These are phyloP conservation scores for Tetraodon nigroviridis DNA, from an alignment of 2,113 vertebrate genomes.

Conservation along the genomic window DNA sequence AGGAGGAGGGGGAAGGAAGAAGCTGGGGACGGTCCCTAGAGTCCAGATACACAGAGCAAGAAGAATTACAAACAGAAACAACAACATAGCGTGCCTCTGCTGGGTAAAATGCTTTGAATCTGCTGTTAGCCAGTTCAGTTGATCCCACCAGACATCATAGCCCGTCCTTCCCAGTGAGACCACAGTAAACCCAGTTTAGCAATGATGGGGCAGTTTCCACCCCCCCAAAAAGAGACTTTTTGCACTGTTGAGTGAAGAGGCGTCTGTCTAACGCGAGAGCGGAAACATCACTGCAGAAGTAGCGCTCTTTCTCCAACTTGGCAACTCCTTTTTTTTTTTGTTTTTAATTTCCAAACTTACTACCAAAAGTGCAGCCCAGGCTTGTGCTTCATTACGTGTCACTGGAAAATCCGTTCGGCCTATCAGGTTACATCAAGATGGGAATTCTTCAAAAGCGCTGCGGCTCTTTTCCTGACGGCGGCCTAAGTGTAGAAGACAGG, in stretches of 20 bases:
- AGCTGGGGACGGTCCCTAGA: too few relatives aligned
- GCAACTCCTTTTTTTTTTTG: background rate
- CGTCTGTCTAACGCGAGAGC: background rate
- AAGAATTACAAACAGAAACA: too few relatives aligned
- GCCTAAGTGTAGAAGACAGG: slow-evolving; percentile 32
- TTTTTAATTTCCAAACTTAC: slow-evolving; percentile 18
- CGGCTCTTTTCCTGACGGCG: slow-evolving; percentile 11
- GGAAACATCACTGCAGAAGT: background rate
- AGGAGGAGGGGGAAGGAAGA: too few relatives aligned
- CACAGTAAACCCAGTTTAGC: too few relatives aligned
- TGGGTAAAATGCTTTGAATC: too few relatives aligned
- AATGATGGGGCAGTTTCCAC: too few relatives aligned
- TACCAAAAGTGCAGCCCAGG: slow-evolving; percentile 22
- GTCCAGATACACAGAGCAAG: too few relatives aligned
- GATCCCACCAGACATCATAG: too few relatives aligned
- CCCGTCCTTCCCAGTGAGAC: too few relatives aligned
- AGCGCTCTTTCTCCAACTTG: background rate
- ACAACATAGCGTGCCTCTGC: too few relatives aligned
- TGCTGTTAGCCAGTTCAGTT: too few relatives aligned
- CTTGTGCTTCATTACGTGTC: slow-evolving; percentile 29
- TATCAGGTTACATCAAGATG: slow-evolving; percentile 40
- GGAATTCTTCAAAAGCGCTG: slow-evolving; percentile 37
- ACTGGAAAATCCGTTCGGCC: slow-evolving; percentile 26
- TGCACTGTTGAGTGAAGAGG: too few relatives aligned
- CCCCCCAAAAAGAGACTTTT: slow-evolving; percentile 9